These are phyloP conservation scores for Heliconius cydno DNA, from an alignment of 2,888 invertebrate species.

Conservation along the genomic window DNA sequence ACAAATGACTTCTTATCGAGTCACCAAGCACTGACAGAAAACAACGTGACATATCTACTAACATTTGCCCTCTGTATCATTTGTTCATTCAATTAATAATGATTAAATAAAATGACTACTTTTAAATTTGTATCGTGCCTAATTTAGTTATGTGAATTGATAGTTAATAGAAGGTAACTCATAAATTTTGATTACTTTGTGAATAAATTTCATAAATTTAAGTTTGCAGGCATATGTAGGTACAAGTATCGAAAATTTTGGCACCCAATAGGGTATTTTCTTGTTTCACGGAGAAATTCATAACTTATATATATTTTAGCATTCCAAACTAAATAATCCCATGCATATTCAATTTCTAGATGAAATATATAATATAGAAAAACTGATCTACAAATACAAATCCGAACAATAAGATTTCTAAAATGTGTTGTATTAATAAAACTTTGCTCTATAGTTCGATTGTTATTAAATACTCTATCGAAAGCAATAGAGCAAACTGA, in stretches of 20 bases:
- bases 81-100: constrained; percentile 35
- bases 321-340: background rate
- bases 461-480: background rate
- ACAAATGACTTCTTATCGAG: constrained; percentile 60
- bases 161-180: no score
- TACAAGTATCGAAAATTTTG: no score
- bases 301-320: no score
- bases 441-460: background rate
- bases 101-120: constrained; percentile 29
- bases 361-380: background rate
- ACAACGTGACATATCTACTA: constrained; percentile 55
- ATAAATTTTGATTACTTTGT: no score
- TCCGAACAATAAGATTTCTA: background rate
- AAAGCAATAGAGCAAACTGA: background rate
- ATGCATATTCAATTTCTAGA: background rate
- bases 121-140: constrained; percentile 16
- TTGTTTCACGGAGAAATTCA: no score
- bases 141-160: background rate
- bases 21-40: constrained; percentile 61
- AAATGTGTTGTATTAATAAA: background rate
- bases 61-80: constrained; percentile 60
- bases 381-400: no score
- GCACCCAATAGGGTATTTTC: no score
- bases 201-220: no score
- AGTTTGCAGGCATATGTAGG: no score